A percentile compares a stretch with the other conserved stretches of the same genome.
Evolutionary conservation across 2,888 invertebrate genomes (phyloP).

Genomic region (Melitaea athalia): DNA sequence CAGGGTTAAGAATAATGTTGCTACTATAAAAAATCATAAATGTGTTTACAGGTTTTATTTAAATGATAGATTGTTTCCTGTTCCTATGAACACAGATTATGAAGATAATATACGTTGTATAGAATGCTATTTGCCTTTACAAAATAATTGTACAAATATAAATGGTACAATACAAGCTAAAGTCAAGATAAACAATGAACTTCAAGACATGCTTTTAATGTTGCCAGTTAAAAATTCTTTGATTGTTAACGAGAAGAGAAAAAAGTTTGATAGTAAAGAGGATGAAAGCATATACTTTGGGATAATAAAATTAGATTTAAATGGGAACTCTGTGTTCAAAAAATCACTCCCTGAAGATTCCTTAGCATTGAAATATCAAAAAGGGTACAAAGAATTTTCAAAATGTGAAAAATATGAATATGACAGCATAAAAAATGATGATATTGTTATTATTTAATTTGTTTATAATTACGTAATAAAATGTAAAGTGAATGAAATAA

Average conservation of each 20-base stretch:
- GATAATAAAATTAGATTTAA: slow-evolving; percentile 59
- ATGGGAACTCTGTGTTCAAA: slow-evolving; percentile 63
- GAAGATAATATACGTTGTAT: slow-evolving; percentile 74
- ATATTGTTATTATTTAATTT: slow-evolving; percentile 55
- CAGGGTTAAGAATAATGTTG: slow-evolving; percentile 55
- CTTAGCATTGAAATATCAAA: slow-evolving; percentile 71
- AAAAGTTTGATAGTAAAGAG: slow-evolving; percentile 44
- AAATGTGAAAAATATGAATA: slow-evolving; percentile 50
- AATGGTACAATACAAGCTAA: slow-evolving; percentile 76
- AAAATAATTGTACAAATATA: slow-evolving; percentile 43
- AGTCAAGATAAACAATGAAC: slow-evolving; percentile 56
- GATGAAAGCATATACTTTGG: slow-evolving; percentile 67
- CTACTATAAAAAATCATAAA: slow-evolving; percentile 60
- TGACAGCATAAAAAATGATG: slow-evolving; percentile 50
- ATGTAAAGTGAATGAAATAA: neutral
- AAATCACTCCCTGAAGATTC: slow-evolving; percentile 60
- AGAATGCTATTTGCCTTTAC: slow-evolving; percentile 74
- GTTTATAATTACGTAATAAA: neutral
- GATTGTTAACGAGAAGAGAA: slow-evolving; percentile 64
- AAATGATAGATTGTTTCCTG: slow-evolving; percentile 82
- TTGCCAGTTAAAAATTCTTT: slow-evolving; percentile 66
- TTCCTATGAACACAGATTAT: slow-evolving; percentile 71
- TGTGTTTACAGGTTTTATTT: slow-evolving; percentile 81
- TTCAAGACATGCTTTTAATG: slow-evolving; percentile 63
- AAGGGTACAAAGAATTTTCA: slow-evolving; percentile 60